These are phyloP conservation scores for Drosophila santomea DNA, from an alignment of 1,140 invertebrate species.

Conservation along the genomic window DNA sequence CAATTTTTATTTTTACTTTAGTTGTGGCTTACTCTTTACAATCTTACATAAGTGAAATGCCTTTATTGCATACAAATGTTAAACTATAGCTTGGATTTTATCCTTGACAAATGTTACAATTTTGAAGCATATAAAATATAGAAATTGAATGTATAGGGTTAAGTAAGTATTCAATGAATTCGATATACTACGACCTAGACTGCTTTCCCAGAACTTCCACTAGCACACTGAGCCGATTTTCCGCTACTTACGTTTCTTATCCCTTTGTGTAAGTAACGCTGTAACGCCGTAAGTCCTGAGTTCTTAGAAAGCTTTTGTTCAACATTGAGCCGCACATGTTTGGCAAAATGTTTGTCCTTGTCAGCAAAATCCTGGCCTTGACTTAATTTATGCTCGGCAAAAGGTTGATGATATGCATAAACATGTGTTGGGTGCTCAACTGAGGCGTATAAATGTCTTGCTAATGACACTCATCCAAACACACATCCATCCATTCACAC, in stretches of 20 bases:
- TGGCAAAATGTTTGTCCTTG: constrained; percentile 46
- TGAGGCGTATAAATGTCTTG: constrained; percentile 57
- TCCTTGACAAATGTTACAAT: no score
- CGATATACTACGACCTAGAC: no score
- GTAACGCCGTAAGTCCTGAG: not conserved
- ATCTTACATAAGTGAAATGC: no score
- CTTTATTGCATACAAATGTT: no score
- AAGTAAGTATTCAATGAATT: no score
- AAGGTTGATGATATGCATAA: constrained; percentile 50
- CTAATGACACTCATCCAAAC: constrained; percentile 45
- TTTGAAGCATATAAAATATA: no score
- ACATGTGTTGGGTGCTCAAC: constrained; percentile 39
- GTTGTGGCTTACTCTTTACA: no score
- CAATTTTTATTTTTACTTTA: no score
- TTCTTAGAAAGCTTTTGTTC: constrained; percentile 18
- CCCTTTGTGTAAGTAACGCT: not conserved
- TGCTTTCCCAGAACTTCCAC: not conserved
- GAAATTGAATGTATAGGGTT: no score
- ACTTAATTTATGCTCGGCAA: constrained; percentile 59
- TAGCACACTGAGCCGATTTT: not conserved
- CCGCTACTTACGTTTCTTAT: not conserved
- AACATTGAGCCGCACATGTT: constrained; percentile 47
- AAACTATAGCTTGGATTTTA: no score
- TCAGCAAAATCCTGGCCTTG: constrained; percentile 47
- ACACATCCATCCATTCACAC: not conserved